Conservation (phyloP, 2,888 invertebrate species). For the Scrobipalpa costella region DNA sequence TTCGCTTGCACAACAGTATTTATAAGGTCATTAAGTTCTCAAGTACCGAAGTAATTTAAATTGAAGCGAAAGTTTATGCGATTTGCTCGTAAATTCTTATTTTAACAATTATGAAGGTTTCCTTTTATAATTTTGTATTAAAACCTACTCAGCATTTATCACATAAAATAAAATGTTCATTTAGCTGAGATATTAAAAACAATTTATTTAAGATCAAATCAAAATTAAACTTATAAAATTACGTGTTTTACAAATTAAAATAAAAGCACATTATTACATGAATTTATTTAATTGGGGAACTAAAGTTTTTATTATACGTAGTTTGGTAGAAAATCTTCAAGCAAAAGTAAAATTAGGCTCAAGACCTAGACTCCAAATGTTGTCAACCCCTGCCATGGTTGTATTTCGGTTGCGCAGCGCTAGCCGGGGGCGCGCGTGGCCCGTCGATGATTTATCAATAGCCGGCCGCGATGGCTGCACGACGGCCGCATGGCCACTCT, state of each 20-base stretch:
- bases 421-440: constrained; percentile 73
- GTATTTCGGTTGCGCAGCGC: constrained; percentile 57
- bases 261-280: too few species aligned
- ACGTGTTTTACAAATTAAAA: too few species aligned
- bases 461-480: constrained; percentile 66
- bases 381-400: constrained; percentile 18
- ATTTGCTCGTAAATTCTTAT: constrained; percentile 15
- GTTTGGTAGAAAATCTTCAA: not conserved
- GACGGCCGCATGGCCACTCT: constrained; percentile 63
- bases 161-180: too few species aligned
- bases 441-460: constrained; percentile 75
- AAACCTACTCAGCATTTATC: too few species aligned
- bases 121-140: too few species aligned
- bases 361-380: constrained; percentile 3
- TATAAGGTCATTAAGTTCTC: not conserved
- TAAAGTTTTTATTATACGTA: too few species aligned
- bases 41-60: constrained; percentile 9
- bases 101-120: too few species aligned
- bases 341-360: not conserved
- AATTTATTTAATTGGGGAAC: too few species aligned
- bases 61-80: constrained; percentile 17
- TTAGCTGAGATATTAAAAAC: too few species aligned
- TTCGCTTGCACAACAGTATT: constrained; percentile 8
- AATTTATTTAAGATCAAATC: too few species aligned
- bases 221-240: too few species aligned